Base-by-base conservation (phyloP, 92 coral and sea anemone genomes). In the Desmophyllum pertusum region DNA sequence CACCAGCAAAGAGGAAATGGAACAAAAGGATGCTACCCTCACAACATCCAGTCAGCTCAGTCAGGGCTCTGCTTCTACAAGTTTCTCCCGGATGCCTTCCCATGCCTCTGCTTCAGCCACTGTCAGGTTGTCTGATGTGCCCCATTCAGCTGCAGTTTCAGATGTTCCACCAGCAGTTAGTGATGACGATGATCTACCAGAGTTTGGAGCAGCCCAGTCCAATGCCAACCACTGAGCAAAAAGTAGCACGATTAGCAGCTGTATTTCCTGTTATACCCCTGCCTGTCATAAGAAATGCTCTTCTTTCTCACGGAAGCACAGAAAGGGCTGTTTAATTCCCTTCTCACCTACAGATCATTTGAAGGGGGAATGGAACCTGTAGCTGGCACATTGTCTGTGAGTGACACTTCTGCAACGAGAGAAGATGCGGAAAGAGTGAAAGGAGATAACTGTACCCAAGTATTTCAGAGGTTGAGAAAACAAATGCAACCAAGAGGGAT, bases 401-500 rank as follows among this genome's bases (percentile, higher is more conserved):
- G 61, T 6, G 27, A 15, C 2, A 43, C 19, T 51, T 11, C 43
- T 75, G 14, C 3, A 19, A 31, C 33, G 30, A 33, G 30, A 52
- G 43, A 7, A 13, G 50, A 21, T 17, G 3, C 67, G 30, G 63
- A 46, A 37, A 7, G 36, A 37, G 69, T 10, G 14, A 38, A 21
- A 18, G 80, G 25, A 76, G 57, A 55, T 18, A 55, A 10, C 48
- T 55, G 33, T n/a, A 53, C 30, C 5, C 68, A 76, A 37, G 69
- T 76, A 36, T 55, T 62, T n/a, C 5, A 77, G 25, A 41, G 81
- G 57, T 42, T 78, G 38, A 62, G 82, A 40, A 17, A 5, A 75
- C n/a, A 78, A 13, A 62, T 63, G 72, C 29, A 3, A 40, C 55
- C 80, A 67, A 87, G 77, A 33, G 87, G 64, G 51, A 63, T 70